These are phyloP conservation scores for Polypedilum vanderplanki DNA, from an alignment of 1,140 invertebrate genomes.

Conservation along the genomic window DNA sequence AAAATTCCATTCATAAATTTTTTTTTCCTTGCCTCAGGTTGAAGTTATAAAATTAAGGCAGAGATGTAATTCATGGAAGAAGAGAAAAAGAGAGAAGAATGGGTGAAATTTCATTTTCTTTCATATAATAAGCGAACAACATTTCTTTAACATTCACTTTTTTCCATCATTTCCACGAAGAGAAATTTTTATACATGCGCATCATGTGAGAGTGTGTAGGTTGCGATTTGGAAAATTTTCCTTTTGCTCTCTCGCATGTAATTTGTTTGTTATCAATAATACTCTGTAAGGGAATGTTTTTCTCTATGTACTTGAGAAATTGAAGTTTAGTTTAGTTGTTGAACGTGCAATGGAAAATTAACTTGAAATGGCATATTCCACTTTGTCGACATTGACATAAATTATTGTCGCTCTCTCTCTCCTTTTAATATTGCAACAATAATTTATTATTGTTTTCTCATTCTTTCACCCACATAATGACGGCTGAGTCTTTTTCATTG, in stretches of 20 bases:
- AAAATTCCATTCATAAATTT: neutral
- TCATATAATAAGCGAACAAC: no score
- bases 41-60: neutral
- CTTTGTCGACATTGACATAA: neutral
- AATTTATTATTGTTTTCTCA: neutral
- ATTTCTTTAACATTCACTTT: neutral
- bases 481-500: no score
- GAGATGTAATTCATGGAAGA: neutral
- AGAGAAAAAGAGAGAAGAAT: no score
- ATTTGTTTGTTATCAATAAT: neutral
- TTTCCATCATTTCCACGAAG: neutral
- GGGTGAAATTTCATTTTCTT: neutral
- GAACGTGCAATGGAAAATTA: neutral
- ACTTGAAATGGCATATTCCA: neutral
- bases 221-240: neutral
- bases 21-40: neutral
- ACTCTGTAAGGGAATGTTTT: neutral
- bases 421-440: neutral
- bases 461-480: no score
- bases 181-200: neutral
- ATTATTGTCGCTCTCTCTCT: neutral
- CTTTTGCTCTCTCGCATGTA: neutral
- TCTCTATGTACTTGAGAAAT: neutral
- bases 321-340: neutral
- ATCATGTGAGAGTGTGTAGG: slow-evolving; percentile 2